These are phyloP conservation scores for Hoplostethus mediterraneus DNA, from an alignment of 2,797 vertebrate species.

Conservation along the genomic window DNA sequence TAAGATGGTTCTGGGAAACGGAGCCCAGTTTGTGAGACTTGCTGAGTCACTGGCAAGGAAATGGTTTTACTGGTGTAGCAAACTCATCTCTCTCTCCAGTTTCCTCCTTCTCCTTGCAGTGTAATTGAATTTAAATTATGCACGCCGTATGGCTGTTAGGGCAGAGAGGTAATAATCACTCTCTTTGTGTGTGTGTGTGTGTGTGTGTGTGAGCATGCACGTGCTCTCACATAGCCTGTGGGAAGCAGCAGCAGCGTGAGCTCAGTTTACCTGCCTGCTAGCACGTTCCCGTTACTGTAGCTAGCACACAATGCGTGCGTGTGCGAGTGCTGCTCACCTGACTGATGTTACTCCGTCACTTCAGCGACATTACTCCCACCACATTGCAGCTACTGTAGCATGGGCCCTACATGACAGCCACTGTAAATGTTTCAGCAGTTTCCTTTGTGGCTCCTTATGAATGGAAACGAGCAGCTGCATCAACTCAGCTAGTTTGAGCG, in stretches of 20 bases:
- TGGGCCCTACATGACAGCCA: slow-evolving; percentile 54
- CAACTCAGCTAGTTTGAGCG: neutral
- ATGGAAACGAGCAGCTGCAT: slow-evolving; percentile 22
- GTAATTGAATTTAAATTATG: slow-evolving; percentile 71
- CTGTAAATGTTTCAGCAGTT: slow-evolving; percentile 58
- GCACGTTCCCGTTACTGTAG: slow-evolving; percentile 29
- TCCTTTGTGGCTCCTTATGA: slow-evolving; percentile 7
- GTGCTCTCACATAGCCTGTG: slow-evolving; percentile 2
- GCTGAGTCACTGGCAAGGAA: slow-evolving; percentile 35
- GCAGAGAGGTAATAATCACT: slow-evolving; percentile 25
- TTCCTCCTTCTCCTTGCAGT: slow-evolving; percentile 33
- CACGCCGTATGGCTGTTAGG: slow-evolving; percentile 36
- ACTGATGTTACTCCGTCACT: slow-evolving; percentile 19
- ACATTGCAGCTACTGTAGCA: neutral
- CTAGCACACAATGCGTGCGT: slow-evolving; percentile 12
- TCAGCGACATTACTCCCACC: slow-evolving; percentile 7
- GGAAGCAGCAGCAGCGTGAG: slow-evolving; percentile 49
- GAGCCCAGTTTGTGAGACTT: slow-evolving; percentile 23
- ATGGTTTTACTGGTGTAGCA: slow-evolving; percentile 39
- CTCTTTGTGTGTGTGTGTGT: slow-evolving; percentile 5
- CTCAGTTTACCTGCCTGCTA: slow-evolving; percentile 32
- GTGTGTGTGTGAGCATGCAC: neutral
- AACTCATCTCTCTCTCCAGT: slow-evolving; percentile 29
- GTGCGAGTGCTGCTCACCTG: slow-evolving; percentile 11
- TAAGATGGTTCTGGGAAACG: slow-evolving; percentile 17